A percentile compares a stretch with the other conserved stretches of the same genome.
Evolutionary conservation across 2,113 vertebrate species (phyloP).

Genomic region (Rhodinocichla rosea): DNA sequence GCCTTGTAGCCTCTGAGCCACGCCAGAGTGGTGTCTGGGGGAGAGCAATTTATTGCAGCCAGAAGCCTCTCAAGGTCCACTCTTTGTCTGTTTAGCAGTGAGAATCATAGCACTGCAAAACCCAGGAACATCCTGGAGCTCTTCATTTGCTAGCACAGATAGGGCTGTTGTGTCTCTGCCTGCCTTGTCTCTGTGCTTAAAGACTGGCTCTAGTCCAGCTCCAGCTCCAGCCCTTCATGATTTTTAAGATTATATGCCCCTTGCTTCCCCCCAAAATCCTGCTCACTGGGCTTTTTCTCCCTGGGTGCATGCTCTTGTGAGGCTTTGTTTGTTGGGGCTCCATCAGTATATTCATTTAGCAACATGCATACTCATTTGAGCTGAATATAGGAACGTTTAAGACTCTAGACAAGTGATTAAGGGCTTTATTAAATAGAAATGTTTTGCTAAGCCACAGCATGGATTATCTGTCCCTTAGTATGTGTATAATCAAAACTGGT

Average conservation of each 20-base stretch:
- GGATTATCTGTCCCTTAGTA: slow-evolving; percentile 5
- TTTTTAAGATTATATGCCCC: background rate
- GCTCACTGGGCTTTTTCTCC: background rate
- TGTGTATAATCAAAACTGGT: slow-evolving; percentile 13
- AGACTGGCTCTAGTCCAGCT: background rate
- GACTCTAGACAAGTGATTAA: slow-evolving; percentile 27
- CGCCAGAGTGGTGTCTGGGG: background rate
- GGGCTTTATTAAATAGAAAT: slow-evolving; percentile 28
- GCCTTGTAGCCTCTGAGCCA: background rate
- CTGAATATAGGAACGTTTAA: background rate
- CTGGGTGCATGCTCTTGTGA: background rate
- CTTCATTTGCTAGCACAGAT: background rate
- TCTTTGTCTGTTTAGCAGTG: background rate
- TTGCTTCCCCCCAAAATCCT: background rate
- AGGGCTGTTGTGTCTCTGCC: background rate
- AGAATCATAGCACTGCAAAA: background rate
- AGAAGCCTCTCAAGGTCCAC: background rate
- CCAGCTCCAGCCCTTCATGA: background rate
- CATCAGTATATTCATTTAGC: background rate
- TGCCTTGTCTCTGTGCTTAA: background rate
- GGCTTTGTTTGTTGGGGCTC: background rate
- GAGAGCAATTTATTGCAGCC: background rate
- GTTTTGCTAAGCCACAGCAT: slow-evolving; percentile 1
- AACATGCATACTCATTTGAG: background rate
- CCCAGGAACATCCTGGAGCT: background rate